These are phyloP conservation scores for Hipposideros larvatus DNA, from an alignment of 2,797 vertebrate genomes.

Conservation along the genomic window DNA sequence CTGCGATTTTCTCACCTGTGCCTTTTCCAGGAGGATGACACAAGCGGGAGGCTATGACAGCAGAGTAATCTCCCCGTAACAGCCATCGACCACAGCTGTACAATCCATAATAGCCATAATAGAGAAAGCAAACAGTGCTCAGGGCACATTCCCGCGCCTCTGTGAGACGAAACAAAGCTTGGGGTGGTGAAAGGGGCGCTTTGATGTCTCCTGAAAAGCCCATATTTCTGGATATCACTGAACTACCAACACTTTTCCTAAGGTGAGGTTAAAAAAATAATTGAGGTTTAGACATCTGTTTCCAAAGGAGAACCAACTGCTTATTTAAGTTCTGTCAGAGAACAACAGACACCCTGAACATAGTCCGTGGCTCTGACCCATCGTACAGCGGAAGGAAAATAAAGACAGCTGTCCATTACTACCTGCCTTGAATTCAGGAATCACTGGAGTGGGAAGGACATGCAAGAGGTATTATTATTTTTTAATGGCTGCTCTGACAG, in stretches of 20 bases:
- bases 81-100: not conserved
- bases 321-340: conserved; percentile 76
- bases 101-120: conserved; percentile 33
- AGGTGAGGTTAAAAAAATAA: conserved; percentile 83
- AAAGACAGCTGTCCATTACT: conserved; percentile 54
- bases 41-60: conserved; percentile 46
- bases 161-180: conserved; percentile 64
- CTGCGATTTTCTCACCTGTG: conserved; percentile 42
- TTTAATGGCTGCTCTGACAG: conserved; percentile 74
- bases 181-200: conserved; percentile 47
- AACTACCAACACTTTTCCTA: conserved; percentile 71
- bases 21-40: conserved; percentile 42
- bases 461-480: conserved; percentile 68
- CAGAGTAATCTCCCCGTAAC: conserved; percentile 35
- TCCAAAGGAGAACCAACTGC: conserved; percentile 77
- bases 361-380: conserved; percentile 60
- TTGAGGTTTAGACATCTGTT: conserved; percentile 63
- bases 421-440: conserved; percentile 67
- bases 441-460: conserved; percentile 30
- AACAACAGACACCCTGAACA: conserved; percentile 71
- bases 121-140: conserved; percentile 61
- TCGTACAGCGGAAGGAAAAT: conserved; percentile 54
- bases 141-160: conserved; percentile 26
- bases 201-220: conserved; percentile 71
- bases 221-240: conserved; percentile 69